Conservation (phyloP, 2,888 invertebrate species). For the Acleris emargana region DNA sequence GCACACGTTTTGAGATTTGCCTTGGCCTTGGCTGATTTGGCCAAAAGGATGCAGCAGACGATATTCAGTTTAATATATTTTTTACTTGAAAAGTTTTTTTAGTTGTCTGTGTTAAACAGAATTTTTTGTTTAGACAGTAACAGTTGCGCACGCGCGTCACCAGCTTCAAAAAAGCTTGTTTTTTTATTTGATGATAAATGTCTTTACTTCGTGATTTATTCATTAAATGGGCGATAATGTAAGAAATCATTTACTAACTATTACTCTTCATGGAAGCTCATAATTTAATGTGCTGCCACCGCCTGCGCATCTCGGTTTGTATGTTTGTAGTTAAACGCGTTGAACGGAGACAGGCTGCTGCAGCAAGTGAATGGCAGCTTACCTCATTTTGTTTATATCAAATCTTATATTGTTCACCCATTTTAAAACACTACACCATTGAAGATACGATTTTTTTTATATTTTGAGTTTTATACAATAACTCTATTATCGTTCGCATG, state of each 20-base stretch:
- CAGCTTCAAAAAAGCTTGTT: slow-evolving; percentile 52
- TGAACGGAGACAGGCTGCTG: not conserved
- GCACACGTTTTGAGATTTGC: not conserved
- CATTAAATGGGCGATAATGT: slow-evolving; percentile 16
- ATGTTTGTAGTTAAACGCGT: not conserved
- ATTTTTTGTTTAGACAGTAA: slow-evolving; percentile 46
- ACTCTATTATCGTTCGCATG: not conserved
- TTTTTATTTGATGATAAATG: slow-evolving; percentile 44
- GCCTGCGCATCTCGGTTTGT: not conserved
- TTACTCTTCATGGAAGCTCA: slow-evolving; percentile 7
- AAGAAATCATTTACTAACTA: slow-evolving; percentile 11
- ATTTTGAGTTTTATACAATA: not conserved
- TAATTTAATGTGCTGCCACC: slow-evolving; percentile 1
- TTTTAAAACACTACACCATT: too few species aligned
- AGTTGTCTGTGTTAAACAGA: too few species aligned
- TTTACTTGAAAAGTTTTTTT: slow-evolving; percentile 51
- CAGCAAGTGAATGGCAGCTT: not conserved
- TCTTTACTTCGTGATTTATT: slow-evolving; percentile 23
- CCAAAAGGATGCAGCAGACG: slow-evolving; percentile 1
- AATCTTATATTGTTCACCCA: not conserved
- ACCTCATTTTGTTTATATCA: not conserved
- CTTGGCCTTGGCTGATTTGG: slow-evolving; percentile 4
- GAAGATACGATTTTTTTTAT: not conserved
- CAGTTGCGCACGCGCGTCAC: slow-evolving; percentile 63
- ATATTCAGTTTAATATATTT: slow-evolving; percentile 42